These are phyloP conservation scores for Tychaedon coryphoeus DNA, from an alignment of 2,113 vertebrate genomes.

Conservation along the genomic window DNA sequence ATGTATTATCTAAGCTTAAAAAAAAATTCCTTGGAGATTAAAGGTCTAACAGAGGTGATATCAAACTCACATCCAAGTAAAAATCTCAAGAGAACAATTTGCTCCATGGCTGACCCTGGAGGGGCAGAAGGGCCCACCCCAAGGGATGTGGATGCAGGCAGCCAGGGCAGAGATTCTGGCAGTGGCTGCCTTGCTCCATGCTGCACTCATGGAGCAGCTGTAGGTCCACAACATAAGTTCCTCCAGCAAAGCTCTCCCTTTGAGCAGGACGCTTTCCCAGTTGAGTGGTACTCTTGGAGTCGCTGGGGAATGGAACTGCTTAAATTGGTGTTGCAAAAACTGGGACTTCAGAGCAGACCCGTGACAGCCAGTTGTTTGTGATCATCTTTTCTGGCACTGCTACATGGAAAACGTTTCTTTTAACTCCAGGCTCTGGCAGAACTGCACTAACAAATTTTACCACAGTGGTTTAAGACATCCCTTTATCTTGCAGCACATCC, in stretches of 20 bases:
- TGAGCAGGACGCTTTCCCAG: accelerated
- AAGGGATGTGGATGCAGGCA: accelerated
- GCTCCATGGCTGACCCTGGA: accelerated
- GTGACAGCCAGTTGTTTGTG: conserved; percentile 14
- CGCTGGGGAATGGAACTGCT: neutral
- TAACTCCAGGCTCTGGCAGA: neutral
- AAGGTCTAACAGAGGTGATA: neutral
- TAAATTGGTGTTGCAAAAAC: neutral
- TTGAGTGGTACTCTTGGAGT: neutral
- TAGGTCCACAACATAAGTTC: neutral
- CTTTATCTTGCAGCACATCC: conserved; percentile 9
- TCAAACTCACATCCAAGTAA: neutral
- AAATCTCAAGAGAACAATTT: neutral
- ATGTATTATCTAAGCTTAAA: neutral
- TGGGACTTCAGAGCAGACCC: neutral
- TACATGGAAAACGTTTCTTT: conserved; percentile 1
- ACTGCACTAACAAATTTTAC: neutral
- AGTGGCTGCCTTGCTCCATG: neutral
- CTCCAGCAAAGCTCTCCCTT: neutral
- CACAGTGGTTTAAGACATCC: neutral
- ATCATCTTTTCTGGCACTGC: conserved; percentile 21
- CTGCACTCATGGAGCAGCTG: neutral
- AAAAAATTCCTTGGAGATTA: neutral
- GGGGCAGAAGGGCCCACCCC: neutral
- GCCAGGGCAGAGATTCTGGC: neutral